Conservation (phyloP, 37 sponge, comb jelly and placozoan genomes). For the Agelas oroides region DNA sequence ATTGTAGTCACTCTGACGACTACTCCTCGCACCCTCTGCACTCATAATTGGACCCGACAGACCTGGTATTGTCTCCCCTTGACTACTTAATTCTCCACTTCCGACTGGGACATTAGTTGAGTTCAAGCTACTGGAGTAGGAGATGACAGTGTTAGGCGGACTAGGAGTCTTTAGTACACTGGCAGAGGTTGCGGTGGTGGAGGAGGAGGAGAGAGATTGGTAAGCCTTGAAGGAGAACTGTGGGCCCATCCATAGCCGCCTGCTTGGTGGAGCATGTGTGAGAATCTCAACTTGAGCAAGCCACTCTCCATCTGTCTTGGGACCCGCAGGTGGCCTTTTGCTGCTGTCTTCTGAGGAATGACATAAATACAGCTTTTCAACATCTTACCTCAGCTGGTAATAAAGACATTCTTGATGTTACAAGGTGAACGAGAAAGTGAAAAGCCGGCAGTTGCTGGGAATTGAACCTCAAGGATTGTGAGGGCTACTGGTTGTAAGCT, state of each 20-base stretch:
- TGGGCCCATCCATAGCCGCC: conserved; percentile 99
- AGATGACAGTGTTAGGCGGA: conserved; percentile 35
- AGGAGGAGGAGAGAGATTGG: conserved; percentile 9
- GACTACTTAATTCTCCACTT: no score
- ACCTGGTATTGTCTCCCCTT: no score
- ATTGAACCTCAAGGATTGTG: neutral
- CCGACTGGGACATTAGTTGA: neutral
- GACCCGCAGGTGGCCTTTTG: neutral
- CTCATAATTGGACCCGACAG: no score
- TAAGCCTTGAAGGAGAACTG: conserved; percentile 93
- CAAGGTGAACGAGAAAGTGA: no score
- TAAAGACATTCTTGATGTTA: no score
- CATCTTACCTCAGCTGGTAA: neutral
- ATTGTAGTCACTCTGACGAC: no score
- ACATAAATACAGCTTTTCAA: neutral
- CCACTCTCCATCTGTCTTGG: conserved; percentile 74
- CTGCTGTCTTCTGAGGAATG: neutral
- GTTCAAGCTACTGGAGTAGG: conserved; percentile 27
- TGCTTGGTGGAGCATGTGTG: conserved; percentile 88
- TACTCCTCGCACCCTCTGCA: no score
- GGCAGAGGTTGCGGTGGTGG: neutral
- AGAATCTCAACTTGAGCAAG: conserved; percentile 90
- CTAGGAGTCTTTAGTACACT: conserved; percentile 28
- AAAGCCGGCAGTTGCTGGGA: no score
- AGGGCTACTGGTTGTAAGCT: no score